Base-by-base conservation (phyloP, 2,888 invertebrate species). In the Lycia hirtaria region DNA sequence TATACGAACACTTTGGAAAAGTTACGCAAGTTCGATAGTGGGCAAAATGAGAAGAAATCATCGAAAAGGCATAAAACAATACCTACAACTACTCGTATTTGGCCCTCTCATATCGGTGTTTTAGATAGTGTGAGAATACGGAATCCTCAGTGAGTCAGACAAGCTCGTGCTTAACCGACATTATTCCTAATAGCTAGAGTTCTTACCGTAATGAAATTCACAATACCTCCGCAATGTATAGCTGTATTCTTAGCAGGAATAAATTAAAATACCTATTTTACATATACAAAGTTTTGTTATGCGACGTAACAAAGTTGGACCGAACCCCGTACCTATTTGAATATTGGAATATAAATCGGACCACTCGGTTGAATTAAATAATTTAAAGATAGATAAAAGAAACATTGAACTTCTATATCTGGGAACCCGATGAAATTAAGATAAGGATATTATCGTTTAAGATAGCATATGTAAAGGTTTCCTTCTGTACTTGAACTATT, bases 321-420 rank as follows among this genome's bases (percentile, higher is more conserved):
- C n/a, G n/a, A n/a, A n/a, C n/a, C 76, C 73, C 81, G 68, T 82
- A 84, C 83, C 83, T 79, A 89, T 89, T 88, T 88, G 83, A 87
- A 87, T 84, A 86, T 88, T 82, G 79, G 86, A 88, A 87, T 87
- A 85, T 83, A 78, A 84, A 85, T 66, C 79, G 73, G 74, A 75
- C 73, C 75, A 74, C 71, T 73, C 72, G 75, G 74, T 68, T 48
- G 57, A 64, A 71, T 63, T 68, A 67, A 68, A 71, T 71, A 72
- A 71, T 71, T 73, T 68, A 62, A 54, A 58, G 51, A 47, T 54
- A 60, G 47, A 59, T 56, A 68, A 59, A 60, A 63, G 48, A 54
- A 61, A 67, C 62, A 51, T 59, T 52, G 52, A 58, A 58, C 47
- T 57, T 56, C 47, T 43, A 45, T 60, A 65, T 59, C 58, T 57